Conservation (phyloP, 2,797 vertebrate genomes). For the Bradypodion pumilum region DNA sequence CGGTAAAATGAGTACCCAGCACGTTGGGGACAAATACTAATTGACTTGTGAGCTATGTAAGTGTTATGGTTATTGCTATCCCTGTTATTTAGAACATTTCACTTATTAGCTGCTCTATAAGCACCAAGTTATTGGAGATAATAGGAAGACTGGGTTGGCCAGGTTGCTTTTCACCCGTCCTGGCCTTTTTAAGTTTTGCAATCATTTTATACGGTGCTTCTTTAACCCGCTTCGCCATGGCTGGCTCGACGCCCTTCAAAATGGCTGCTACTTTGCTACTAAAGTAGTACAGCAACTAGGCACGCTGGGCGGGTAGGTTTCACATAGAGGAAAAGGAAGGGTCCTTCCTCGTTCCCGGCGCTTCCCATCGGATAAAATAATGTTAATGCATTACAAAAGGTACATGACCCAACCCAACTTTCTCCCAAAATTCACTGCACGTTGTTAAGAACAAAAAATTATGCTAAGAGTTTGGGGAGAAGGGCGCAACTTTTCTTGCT, state of each 20-base stretch:
- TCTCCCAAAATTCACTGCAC: not conserved
- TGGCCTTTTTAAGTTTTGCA: too few relatives aligned
- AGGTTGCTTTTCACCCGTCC: too few relatives aligned
- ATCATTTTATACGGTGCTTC: not conserved
- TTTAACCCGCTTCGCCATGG: rapidly evolving
- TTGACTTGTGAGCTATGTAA: too few relatives aligned
- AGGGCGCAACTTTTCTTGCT: not conserved
- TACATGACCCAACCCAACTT: too few relatives aligned
- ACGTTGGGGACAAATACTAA: too few relatives aligned
- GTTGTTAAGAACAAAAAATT: not conserved
- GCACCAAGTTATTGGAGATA: too few relatives aligned
- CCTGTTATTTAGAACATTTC: too few relatives aligned
- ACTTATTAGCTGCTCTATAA: too few relatives aligned
- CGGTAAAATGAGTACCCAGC: too few relatives aligned
- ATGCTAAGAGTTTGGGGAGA: not conserved
- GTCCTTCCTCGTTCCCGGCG: not conserved
- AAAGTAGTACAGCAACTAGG: not conserved
- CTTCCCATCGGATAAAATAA: not conserved
- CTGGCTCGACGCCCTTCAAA: not conserved
- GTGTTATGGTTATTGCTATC: too few relatives aligned
- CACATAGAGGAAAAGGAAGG: not conserved
- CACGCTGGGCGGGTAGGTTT: too few relatives aligned
- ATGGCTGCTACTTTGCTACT: not conserved
- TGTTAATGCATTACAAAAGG: not conserved
- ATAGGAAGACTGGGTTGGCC: not conserved